Base-by-base conservation (phyloP, 2,113 vertebrate genomes). In the Dicaeum eximium region DNA sequence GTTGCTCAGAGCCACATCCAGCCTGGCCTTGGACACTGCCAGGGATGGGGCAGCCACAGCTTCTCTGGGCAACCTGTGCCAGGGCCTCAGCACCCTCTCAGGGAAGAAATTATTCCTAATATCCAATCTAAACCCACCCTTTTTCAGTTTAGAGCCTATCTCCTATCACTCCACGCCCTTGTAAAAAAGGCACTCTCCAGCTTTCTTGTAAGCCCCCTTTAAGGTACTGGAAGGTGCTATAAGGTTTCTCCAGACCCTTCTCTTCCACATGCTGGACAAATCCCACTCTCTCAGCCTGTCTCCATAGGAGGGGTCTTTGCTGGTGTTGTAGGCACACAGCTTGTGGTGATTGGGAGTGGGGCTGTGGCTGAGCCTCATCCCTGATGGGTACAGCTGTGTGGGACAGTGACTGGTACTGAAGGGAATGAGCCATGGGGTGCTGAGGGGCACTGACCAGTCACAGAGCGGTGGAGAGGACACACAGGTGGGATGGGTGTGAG, bases 1-100 rank as follows among this genome's bases (percentile, higher is more conserved):
- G 0, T 11, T 70, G 38, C n/a, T 78, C 83, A 7, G 8, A 60
- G 23, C 28, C 38, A 2, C 14, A 19, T 35, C 47, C 61, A 75
- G 0, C 17, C 4, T 54, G 38, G 14, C n/a, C n/a, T 54, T 3
- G n/a, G 4, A 23, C 14, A 38, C 24, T 75, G 0, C 45, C 38
- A 67, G 38, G 45, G 23, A n/a, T 73, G 38, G 16, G 5, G 18
- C 31, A 44, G 50, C 17, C 35, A 65, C 42, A 50, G 44, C 33
- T 66, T 6, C 67, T 73, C 33, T 73, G 75, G 58, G 16, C 20
- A 67, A 0, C 30, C 61, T 82, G 7, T 54, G 17, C 40, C 79
- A 69, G 53, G 30, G 38, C 28, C n/a, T 51, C 45, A 1, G 0
- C n/a, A 67, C 11, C 11, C 38, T 74, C 38, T 35, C 6, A 40